These are phyloP conservation scores for Eulemur rubriventer DNA, from an alignment of 2,797 vertebrate species.

Conservation along the genomic window DNA sequence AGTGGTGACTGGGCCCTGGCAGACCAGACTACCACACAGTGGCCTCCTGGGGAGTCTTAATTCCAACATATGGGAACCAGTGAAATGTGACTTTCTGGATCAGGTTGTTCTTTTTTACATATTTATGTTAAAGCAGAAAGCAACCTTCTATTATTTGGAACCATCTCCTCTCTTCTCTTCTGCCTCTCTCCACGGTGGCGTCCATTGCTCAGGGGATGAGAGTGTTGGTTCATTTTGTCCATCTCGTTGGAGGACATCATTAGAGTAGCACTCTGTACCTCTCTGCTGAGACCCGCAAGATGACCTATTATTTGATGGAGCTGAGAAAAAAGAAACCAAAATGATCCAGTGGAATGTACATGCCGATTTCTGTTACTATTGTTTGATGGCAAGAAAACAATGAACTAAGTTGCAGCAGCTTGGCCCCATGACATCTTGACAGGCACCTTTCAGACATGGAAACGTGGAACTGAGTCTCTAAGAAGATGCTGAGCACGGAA, in stretches of 20 bases:
- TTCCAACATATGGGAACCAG: neutral
- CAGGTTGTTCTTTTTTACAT: neutral
- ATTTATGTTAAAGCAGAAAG: neutral
- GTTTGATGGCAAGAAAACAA: neutral
- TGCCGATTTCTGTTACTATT: neutral
- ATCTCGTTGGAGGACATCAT: conserved; percentile 4
- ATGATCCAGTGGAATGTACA: neutral
- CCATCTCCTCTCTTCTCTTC: neutral
- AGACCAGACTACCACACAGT: too few species aligned
- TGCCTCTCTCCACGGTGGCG: neutral
- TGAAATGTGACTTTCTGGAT: neutral
- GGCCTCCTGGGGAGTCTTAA: neutral
- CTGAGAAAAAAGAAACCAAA: neutral
- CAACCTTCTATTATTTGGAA: neutral
- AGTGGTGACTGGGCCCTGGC: neutral
- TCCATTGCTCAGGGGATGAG: neutral
- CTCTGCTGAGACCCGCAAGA: neutral
- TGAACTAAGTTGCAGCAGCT: neutral
- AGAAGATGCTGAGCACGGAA: neutral
- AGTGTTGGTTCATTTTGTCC: neutral
- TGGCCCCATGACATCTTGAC: neutral
- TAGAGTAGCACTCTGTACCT: neutral
- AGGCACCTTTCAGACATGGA: neutral
- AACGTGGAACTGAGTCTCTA: neutral
- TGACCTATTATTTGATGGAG: neutral